Percentiles rank a stretch among this genome's conserved stretches.
Evolutionary conservation across 2,888 invertebrate genomes (phyloP).

Genomic region (Ennomos fuscantarius): DNA sequence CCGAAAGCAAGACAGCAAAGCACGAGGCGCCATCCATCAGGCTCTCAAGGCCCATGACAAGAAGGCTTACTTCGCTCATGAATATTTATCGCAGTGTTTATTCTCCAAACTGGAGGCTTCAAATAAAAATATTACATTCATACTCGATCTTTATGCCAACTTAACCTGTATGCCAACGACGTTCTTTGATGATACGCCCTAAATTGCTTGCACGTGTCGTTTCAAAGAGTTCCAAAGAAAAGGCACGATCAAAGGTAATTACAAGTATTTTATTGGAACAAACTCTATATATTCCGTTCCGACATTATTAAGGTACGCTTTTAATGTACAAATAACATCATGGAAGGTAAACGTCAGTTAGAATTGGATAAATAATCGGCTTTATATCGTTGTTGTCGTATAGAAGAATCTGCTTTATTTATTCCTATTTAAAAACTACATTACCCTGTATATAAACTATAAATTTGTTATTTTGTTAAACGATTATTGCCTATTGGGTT

Average conservation of each 20-base stretch:
- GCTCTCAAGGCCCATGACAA: constrained; percentile 76
- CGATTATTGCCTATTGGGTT: too few relatives aligned
- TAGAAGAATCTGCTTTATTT: not conserved
- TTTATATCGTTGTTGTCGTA: constrained; percentile 8
- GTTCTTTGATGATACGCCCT: constrained; percentile 43
- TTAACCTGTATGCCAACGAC: constrained; percentile 39
- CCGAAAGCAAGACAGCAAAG: constrained; percentile 54
- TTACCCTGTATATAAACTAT: too few relatives aligned
- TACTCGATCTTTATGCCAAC: constrained; percentile 50
- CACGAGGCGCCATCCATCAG: constrained; percentile 75
- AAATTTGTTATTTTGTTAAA: too few relatives aligned
- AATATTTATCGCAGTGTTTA: constrained; percentile 77
- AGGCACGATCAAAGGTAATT: constrained; percentile 40
- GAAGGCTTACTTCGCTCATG: constrained; percentile 77
- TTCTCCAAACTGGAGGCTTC: constrained; percentile 57
- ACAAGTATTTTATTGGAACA: constrained; percentile 33
- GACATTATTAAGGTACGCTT: constrained; percentile 28
- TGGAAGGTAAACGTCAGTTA: constrained; percentile 20
- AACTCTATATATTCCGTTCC: constrained; percentile 31
- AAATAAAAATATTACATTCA: constrained; percentile 59
- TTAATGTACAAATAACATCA: constrained; percentile 24
- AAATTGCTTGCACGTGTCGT: constrained; percentile 38
- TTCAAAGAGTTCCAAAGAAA: constrained; percentile 33
- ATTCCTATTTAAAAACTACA: not conserved
- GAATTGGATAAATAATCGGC: constrained; percentile 25